Percentiles rank a stretch among this genome's conserved stretches.
phyloP scores from a whole-genome alignment of 2,888 invertebrate species.

The Agrotis ipsilon region DNA sequence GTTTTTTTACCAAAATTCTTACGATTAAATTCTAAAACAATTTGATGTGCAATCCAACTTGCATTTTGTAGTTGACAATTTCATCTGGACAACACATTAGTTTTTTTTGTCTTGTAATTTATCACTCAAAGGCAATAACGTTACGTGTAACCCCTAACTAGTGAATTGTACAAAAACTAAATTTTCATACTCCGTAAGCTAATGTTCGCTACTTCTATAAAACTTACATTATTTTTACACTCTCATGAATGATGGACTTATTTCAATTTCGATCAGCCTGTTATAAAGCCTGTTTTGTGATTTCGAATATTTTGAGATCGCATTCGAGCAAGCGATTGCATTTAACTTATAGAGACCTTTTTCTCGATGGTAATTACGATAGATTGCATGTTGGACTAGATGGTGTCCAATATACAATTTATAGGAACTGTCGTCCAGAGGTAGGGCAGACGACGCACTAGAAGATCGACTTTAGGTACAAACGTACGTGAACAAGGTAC shows the following conservation, averaged over 20 bases:
- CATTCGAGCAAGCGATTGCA: conserved; percentile 35
- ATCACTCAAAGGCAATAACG: conserved; percentile 72
- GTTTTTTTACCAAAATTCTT: conserved; percentile 70
- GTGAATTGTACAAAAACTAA: conserved; percentile 90
- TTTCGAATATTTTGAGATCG: conserved; percentile 39
- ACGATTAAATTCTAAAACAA: conserved; percentile 65
- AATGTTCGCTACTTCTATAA: conserved; percentile 80
- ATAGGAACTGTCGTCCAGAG: conserved; percentile 41
- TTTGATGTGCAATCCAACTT: conserved; percentile 64
- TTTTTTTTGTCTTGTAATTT: conserved; percentile 61
- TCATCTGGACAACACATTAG: conserved; percentile 60
- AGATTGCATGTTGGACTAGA: conserved; percentile 31
- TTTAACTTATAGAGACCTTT: conserved; percentile 26
- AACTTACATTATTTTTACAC: conserved; percentile 87
- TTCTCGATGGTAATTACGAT: conserved; percentile 34
- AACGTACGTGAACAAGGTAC: neutral
- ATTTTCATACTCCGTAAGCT: conserved; percentile 83
- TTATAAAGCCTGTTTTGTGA: conserved; percentile 27
- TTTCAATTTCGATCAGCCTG: conserved; percentile 41
- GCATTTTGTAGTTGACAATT: conserved; percentile 66
- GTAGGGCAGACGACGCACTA: conserved; percentile 12
- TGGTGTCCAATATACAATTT: conserved; percentile 37
- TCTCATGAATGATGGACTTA: conserved; percentile 66
- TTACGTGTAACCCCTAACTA: conserved; percentile 82
- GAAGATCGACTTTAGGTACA: neutral